These are phyloP conservation scores for Apotomis capreana DNA, from an alignment of 2,888 invertebrate genomes.

Conservation along the genomic window DNA sequence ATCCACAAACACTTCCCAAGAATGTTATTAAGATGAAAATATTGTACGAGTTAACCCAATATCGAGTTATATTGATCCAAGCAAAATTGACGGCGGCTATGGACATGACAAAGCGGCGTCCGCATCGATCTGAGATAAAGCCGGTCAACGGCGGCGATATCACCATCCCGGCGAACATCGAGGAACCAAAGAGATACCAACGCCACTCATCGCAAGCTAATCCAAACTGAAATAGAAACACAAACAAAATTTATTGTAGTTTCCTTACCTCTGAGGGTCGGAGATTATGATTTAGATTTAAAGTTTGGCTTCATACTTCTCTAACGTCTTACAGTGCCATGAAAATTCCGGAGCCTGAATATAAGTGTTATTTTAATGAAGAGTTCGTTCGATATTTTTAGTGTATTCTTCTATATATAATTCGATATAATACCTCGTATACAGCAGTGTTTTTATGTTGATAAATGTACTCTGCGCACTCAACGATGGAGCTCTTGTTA, in stretches of 20 bases:
- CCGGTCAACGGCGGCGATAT: slow-evolving; percentile 17
- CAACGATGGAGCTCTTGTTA: background rate
- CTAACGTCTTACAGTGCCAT: no score
- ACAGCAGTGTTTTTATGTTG: slow-evolving; percentile 29
- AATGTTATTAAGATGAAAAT: slow-evolving; percentile 85
- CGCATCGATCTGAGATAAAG: slow-evolving; percentile 26
- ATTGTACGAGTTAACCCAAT: slow-evolving; percentile 76
- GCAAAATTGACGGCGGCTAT: slow-evolving; percentile 61
- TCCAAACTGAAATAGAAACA: no score
- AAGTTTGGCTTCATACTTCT: no score
- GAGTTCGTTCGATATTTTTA: no score
- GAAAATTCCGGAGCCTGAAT: no score
- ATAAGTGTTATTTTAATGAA: no score
- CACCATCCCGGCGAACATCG: slow-evolving; percentile 7
- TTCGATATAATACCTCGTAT: slow-evolving; percentile 25
- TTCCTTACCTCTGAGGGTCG: no score
- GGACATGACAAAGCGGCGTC: slow-evolving; percentile 24
- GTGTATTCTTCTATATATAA: no score
- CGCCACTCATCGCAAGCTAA: no score
- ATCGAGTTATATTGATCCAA: slow-evolving; percentile 80
- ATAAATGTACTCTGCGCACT: slow-evolving; percentile 26
- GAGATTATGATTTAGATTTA: no score
- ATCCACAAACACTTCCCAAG: slow-evolving; percentile 81
- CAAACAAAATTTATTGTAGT: no score
- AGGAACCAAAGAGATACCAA: slow-evolving; percentile 24